Base-by-base conservation (phyloP, 2,888 invertebrate species). In the Stenolophus ochropezus region DNA sequence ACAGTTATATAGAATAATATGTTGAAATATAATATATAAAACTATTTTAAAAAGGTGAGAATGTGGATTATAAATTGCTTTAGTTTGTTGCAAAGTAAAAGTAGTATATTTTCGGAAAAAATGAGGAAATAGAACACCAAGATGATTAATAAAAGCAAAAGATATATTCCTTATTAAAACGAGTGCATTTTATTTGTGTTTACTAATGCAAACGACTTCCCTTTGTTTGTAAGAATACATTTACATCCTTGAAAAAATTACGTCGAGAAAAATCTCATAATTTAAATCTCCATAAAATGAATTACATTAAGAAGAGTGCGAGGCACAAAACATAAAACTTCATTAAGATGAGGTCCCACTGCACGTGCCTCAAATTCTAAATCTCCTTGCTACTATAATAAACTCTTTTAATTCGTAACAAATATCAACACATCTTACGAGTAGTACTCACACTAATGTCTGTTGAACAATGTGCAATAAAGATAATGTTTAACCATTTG, bases 301-400 rank as follows among this genome's bases (percentile, higher is more conserved):
- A 61, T 61, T 61, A 61, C 61, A 61, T 61, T 61, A 61, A 23
- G 61, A 61, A 61, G 61, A 61, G 61, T 61, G 61, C 61, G 61
- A 61, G 25, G 61, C 61, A 25, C 25, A 61, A 25, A 23, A 61
- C 25, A 61, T 61, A 61, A 61, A 61, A 61, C 61, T 61, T 61
- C 61, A 61, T 61, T 61, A 61, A 61, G 61, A 23, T 23, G n/a
- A 14, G 23, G 23, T 21, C 8, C 23, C 21, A 23, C n/a, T 25
- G 25, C 14, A 61, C 61, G 61, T 61, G 61, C 25, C 20, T 61
- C 25, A 61, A 61, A 61, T 27, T 61, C 25, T 61, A 61, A 61
- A 61, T 61, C 14, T 14, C n/a, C 6, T 21, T 25, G 14, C 23
- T n/a, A n/a, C n/a, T n/a, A n/a, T n/a, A n/a, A n/a, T n/a, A n/a